A percentile compares a stretch with the other conserved stretches of the same genome.
phyloP scores from a whole-genome alignment of 2,113 vertebrate genomes.

The Galbula dea region DNA sequence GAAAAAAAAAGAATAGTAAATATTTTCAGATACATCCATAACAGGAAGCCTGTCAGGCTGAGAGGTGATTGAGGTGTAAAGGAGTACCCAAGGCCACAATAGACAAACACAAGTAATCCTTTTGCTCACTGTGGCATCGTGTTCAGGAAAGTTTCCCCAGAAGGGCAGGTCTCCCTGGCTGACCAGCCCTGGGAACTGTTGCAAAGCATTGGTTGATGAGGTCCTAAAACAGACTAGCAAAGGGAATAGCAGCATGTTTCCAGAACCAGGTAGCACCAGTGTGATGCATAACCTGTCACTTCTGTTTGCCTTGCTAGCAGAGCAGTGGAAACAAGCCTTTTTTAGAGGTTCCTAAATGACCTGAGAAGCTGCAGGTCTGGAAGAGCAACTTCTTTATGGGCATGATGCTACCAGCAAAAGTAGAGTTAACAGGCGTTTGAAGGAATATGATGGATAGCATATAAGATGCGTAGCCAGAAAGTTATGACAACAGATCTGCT shows the following conservation, averaged over 20 bases:
- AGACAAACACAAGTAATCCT: background rate
- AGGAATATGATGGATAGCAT: background rate
- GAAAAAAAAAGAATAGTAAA: background rate
- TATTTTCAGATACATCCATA: background rate
- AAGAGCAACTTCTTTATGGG: background rate
- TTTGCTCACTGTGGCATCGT: background rate
- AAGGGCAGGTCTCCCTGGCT: background rate
- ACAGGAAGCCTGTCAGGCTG: background rate
- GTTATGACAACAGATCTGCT: background rate
- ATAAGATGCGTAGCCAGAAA: accelerated
- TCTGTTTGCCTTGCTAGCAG: background rate
- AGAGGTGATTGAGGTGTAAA: background rate
- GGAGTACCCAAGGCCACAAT: background rate
- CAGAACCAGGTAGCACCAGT: background rate
- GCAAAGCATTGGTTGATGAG: background rate
- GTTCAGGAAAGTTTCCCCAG: background rate
- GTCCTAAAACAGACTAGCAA: background rate
- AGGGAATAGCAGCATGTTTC: background rate
- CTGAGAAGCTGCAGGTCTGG: background rate
- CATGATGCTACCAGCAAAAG: background rate
- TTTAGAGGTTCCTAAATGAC: background rate
- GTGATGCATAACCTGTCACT: background rate
- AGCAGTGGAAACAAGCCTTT: background rate
- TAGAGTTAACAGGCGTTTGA: background rate
- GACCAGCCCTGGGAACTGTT: background rate